These are phyloP conservation scores for Galagoides demidoff DNA, from an alignment of 2,797 vertebrate genomes.

Conservation along the genomic window DNA sequence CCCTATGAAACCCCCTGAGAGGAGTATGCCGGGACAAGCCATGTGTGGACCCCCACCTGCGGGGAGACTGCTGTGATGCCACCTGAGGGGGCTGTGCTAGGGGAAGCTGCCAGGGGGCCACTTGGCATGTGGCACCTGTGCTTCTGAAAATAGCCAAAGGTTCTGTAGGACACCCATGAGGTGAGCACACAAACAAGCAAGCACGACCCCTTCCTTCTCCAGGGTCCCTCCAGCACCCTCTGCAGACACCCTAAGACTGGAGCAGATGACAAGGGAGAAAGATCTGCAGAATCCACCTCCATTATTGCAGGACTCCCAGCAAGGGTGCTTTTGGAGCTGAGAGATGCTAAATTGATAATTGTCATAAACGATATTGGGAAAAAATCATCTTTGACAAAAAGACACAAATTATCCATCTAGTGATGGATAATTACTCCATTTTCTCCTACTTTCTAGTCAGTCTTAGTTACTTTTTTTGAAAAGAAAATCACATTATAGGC, in stretches of 20 bases:
- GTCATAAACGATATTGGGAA: background rate
- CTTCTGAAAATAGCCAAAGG: background rate
- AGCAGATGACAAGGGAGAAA: background rate
- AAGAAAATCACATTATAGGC: background rate
- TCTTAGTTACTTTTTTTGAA: background rate
- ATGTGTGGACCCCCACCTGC: background rate
- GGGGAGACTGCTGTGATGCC: background rate
- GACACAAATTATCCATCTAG: background rate
- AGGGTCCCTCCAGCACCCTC: background rate
- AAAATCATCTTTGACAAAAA: background rate
- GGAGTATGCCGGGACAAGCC: background rate
- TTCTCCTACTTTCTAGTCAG: slow-evolving; percentile 34
- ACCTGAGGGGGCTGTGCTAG: no score
- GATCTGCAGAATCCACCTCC: background rate
- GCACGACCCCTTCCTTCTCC: background rate
- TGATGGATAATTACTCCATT: background rate
- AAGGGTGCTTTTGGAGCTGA: background rate
- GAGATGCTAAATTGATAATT: background rate
- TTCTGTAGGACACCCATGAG: background rate
- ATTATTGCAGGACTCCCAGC: background rate
- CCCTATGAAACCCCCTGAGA: fast-evolving
- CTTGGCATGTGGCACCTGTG: background rate
- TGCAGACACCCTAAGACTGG: background rate
- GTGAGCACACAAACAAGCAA: background rate
- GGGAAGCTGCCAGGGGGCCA: no score